These are phyloP conservation scores for Ceyx erithaca DNA, from an alignment of 2,797 vertebrate genomes.

Conservation along the genomic window DNA sequence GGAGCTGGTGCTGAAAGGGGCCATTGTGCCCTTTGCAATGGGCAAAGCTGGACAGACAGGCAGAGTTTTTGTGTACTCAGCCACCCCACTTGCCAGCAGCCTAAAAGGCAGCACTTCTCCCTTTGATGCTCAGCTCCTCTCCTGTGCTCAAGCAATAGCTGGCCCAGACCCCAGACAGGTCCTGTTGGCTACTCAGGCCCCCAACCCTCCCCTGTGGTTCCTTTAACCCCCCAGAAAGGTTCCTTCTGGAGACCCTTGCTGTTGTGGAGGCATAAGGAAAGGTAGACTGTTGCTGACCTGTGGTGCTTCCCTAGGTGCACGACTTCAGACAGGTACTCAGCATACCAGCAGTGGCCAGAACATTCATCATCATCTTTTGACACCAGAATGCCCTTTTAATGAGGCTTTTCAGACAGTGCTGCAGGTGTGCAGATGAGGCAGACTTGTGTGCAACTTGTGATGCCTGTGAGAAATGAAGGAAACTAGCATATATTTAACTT, in stretches of 20 bases:
- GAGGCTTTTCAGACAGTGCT: neutral
- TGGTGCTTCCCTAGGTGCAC: neutral
- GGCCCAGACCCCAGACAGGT: neutral
- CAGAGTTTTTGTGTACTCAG: neutral
- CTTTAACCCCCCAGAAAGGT: neutral
- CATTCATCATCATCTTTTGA: neutral
- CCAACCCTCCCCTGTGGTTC: neutral
- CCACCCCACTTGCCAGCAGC: neutral
- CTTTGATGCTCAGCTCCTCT: neutral
- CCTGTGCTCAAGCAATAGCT: neutral
- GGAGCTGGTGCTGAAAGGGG: neutral
- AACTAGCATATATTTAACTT: neutral
- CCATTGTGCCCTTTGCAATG: neutral
- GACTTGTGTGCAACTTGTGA: neutral
- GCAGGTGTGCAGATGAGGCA: neutral
- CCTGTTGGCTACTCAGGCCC: rapidly evolving
- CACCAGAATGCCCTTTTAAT: rapidly evolving
- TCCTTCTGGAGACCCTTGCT: neutral
- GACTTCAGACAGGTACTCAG: neutral
- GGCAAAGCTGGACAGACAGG: neutral
- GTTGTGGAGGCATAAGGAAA: neutral
- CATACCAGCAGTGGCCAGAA: neutral
- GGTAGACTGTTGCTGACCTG: rapidly evolving
- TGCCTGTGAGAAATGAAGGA: neutral
- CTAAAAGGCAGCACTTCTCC: neutral